Evolutionary conservation across 2,888 invertebrate species (phyloP).

Genomic region (Coecobrya sp.): DNA sequence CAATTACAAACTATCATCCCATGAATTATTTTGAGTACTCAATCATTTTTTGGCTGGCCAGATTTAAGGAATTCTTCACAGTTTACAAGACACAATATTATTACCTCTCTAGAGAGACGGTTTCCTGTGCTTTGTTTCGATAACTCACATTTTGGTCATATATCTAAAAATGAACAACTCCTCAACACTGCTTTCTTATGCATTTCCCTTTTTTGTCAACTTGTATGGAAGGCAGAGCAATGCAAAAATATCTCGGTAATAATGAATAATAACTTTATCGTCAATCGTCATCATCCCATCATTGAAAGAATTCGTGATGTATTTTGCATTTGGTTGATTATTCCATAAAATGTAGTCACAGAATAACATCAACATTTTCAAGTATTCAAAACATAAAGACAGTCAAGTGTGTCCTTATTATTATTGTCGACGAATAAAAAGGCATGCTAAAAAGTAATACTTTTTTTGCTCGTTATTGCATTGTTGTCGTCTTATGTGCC

Average conservation of each 20-base stretch:
- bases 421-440: slow-evolving; percentile 19
- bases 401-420: slow-evolving; percentile 8
- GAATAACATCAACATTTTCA: not conserved
- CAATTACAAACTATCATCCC: slow-evolving; percentile 7
- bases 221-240: not conserved
- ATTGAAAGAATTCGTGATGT: slow-evolving; percentile 8
- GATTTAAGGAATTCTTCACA: too few relatives aligned
- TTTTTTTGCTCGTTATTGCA: slow-evolving; percentile 39
- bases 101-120: too few relatives aligned
- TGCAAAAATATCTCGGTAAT: slow-evolving; percentile 2
- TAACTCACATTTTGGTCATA: too few relatives aligned
- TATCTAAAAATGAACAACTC: too few relatives aligned
- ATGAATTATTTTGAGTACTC: not conserved
- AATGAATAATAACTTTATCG: slow-evolving; percentile 13
- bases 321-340: not conserved
- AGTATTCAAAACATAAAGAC: not conserved
- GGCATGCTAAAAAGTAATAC: slow-evolving; percentile 37
- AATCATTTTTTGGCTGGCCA: too few relatives aligned
- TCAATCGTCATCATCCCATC: not conserved
- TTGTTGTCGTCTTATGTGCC: not conserved
- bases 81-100: too few relatives aligned
- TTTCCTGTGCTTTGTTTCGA: too few relatives aligned
- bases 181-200: not conserved
- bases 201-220: not conserved
- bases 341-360: not conserved